Base-by-base conservation (phyloP, 1,140 invertebrate species). In the Diuraphis noxia region DNA sequence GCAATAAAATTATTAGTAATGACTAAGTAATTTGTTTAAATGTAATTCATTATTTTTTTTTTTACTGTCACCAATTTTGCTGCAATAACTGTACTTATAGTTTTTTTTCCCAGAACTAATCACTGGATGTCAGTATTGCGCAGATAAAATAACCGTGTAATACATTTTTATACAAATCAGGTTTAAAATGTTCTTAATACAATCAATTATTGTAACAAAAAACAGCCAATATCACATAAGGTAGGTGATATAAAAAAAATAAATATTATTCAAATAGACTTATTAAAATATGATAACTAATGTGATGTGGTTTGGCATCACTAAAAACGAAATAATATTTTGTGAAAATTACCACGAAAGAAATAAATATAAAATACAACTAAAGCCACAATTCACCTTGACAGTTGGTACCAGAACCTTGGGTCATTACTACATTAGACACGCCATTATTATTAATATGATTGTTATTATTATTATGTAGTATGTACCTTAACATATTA, bases 321-420 rank as follows among this genome's bases (percentile, higher is more conserved):
- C 9, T 25, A 86, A 52, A 86, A 49, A 52, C 43, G 52, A 52
- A 49, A 86, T 86, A 52, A 38, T 52, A 86, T 86, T 86, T 86
- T 86, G 19, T 52, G 8, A 52, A 52, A 49, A 86, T 38, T 52
- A 86, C 1, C 34, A 52, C 10, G 21, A 49, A 49, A 5, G 34
- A 49, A 38, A 86, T 9, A 49, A 19, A 72, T 72, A 72, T 13
- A 85, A 46, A 49, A 46, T n/a, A 46, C n/a, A 52, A 38, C 23
- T 8, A 19, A 36, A 49, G 41, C 43, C 84, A 86, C 43, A 86
- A 36, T 86, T 86, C 85, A 86, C 85, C 85, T 86, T 86, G 46
- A 25, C 34, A 86, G 84, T 86, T 86, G 34, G 19, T 86, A 86
- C 46, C 85, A 86, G 52, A 86, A 86, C 85, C 85, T 86, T 86